Percentiles rank a stretch among this genome's conserved stretches.
Evolutionary conservation across 1,140 invertebrate species (phyloP).

Genomic region (Orchestia grillus): DNA sequence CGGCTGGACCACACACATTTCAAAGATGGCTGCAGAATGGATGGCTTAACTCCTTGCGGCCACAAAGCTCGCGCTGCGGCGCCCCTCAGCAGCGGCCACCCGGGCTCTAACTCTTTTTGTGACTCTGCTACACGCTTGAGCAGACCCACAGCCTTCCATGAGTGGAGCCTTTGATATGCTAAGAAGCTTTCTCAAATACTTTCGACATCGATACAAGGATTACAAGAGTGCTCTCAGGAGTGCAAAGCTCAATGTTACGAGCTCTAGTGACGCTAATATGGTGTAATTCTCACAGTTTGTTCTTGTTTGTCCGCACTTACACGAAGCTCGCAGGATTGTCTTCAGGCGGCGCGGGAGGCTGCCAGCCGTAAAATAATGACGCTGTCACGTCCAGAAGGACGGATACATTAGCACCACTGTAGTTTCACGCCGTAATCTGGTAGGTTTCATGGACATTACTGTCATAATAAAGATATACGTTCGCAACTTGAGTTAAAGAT

Average conservation of each 20-base stretch:
- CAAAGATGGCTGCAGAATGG: neutral
- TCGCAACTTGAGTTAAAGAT: neutral
- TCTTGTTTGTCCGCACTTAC: neutral
- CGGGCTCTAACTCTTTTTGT: conserved; percentile 46
- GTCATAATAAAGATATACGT: neutral
- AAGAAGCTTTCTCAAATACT: conserved; percentile 47
- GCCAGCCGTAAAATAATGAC: neutral
- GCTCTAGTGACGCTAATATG: conserved; percentile 11
- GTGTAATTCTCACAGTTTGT: neutral
- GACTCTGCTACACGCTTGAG: neutral
- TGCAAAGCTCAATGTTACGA: conserved; percentile 17
- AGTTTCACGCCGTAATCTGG: neutral
- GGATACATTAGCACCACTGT: neutral
- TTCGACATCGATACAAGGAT: conserved; percentile 45
- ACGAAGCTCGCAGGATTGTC: neutral
- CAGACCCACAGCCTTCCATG: conserved; percentile 5
- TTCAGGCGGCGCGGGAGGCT: neutral
- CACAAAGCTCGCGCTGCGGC: neutral
- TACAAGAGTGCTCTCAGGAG: neutral
- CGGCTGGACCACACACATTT: neutral
- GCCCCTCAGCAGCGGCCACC: neutral
- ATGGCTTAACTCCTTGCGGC: neutral
- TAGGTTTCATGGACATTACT: neutral
- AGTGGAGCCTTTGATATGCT: conserved; percentile 48
- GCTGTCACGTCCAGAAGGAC: neutral